Evolutionary conservation across 2,797 vertebrate genomes (phyloP).

Genomic region (Artibeus jamaicensis): DNA sequence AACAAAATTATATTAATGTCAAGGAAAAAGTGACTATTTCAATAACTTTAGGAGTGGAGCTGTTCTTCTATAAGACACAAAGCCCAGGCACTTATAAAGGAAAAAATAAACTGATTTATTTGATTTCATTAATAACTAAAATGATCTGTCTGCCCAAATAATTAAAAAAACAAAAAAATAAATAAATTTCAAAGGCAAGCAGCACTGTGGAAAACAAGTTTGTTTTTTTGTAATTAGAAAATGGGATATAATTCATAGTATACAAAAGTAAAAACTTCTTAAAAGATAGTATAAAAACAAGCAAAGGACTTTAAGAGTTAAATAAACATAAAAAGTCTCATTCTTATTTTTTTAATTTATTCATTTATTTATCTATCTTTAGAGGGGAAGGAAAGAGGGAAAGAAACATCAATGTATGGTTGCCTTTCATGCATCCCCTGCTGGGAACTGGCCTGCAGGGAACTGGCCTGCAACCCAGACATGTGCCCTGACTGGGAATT

Average conservation of each 20-base stretch:
- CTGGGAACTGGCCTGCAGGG: no score
- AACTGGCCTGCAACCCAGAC: no score
- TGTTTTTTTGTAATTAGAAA: neutral
- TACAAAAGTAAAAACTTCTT: neutral
- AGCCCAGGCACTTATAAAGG: neutral
- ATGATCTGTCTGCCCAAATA: neutral
- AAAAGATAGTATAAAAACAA: neutral
- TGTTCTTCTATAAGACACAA: neutral
- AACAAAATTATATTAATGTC: neutral
- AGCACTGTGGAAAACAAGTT: neutral
- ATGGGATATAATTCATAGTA: neutral
- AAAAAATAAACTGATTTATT: neutral
- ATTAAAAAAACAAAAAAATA: neutral
- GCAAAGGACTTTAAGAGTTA: neutral
- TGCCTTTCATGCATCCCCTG: no score
- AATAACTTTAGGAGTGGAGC: neutral
- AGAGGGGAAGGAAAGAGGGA: no score
- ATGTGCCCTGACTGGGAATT: no score
- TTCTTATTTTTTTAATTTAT: slow-evolving; percentile 14
- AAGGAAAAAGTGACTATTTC: neutral
- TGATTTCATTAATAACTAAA: neutral
- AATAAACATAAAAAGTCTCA: neutral
- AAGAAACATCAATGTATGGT: no score
- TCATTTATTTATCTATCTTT: no score
- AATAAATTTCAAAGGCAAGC: neutral